Evolutionary conservation across 2,888 invertebrate genomes (phyloP).

Genomic region (Hedya salicella): DNA sequence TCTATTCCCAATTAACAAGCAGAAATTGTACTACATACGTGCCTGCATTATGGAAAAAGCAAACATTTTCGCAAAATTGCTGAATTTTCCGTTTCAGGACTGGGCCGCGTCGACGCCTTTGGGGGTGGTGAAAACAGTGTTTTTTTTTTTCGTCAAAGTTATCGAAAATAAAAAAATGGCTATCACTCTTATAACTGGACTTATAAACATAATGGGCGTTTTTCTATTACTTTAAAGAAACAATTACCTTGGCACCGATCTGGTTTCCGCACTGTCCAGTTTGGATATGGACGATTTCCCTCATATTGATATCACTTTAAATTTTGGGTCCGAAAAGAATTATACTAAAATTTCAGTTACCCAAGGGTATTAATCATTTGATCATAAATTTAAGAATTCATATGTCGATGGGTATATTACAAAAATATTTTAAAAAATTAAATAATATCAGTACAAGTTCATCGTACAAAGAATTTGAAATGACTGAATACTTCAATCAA

Average conservation of each 20-base stretch:
- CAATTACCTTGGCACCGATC: conserved; percentile 48
- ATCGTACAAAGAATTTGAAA: conserved; percentile 25
- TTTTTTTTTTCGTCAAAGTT: too few species aligned
- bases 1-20: too few species aligned
- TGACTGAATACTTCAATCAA: conserved; percentile 6
- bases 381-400: not conserved
- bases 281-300: conserved; percentile 88
- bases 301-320: conserved; percentile 67
- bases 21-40: too few species aligned
- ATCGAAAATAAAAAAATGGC: too few species aligned
- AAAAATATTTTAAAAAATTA: not conserved
- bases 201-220: too few species aligned
- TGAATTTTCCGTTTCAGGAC: too few species aligned
- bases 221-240: too few species aligned
- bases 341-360: conserved; percentile 18
- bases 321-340: conserved; percentile 9
- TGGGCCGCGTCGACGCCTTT: too few species aligned
- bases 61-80: too few species aligned
- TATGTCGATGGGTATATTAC: not conserved
- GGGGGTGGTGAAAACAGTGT: too few species aligned
- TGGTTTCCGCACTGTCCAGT: conserved; percentile 86
- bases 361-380: conserved; percentile 10
- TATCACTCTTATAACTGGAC: too few species aligned
- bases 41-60: too few species aligned
- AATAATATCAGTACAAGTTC: conserved; percentile 1